Conservation (phyloP, 2,888 invertebrate genomes). For the Netelia melanura region DNA sequence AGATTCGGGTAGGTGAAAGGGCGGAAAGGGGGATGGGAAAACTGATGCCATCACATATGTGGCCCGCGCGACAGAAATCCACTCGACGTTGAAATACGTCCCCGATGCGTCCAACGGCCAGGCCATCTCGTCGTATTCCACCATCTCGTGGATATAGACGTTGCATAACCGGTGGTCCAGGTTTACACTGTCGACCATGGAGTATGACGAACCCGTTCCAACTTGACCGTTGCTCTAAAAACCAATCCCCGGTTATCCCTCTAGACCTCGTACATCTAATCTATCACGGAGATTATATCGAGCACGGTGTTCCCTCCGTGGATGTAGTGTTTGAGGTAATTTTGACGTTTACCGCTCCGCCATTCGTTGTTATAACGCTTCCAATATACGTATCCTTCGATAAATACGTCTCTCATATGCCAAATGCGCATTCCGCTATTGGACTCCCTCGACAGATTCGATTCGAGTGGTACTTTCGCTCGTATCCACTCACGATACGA, state of each 20-base stretch:
- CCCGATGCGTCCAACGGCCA: constrained; percentile 68
- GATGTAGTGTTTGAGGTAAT: constrained; percentile 64
- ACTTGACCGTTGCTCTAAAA: not conserved
- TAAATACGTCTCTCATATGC: constrained; percentile 24
- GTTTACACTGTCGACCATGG: constrained; percentile 45
- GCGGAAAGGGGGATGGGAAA: constrained; percentile 20
- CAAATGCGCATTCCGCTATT: constrained; percentile 28
- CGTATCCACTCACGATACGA: no score
- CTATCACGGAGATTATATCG: constrained; percentile 68
- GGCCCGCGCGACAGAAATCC: constrained; percentile 65
- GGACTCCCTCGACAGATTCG: constrained; percentile 1
- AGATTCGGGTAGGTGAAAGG: not conserved
- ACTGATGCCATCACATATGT: constrained; percentile 57
- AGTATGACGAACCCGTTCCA: constrained; percentile 9
- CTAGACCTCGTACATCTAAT: constrained; percentile 56
- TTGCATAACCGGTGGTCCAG: constrained; percentile 39
- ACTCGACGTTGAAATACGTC: constrained; percentile 70
- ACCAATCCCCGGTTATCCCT: not conserved
- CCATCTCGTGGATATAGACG: constrained; percentile 48
- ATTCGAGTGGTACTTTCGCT: no score
- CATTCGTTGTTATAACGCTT: constrained; percentile 24
- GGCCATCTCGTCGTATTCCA: constrained; percentile 57
- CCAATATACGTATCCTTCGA: not conserved
- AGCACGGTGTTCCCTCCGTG: constrained; percentile 51
- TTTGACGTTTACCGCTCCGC: constrained; percentile 41